Percentiles rank a stretch among this genome's conserved stretches.
Conservation (phyloP, 2,888 invertebrate genomes). For the Lithodes maja region DNA sequence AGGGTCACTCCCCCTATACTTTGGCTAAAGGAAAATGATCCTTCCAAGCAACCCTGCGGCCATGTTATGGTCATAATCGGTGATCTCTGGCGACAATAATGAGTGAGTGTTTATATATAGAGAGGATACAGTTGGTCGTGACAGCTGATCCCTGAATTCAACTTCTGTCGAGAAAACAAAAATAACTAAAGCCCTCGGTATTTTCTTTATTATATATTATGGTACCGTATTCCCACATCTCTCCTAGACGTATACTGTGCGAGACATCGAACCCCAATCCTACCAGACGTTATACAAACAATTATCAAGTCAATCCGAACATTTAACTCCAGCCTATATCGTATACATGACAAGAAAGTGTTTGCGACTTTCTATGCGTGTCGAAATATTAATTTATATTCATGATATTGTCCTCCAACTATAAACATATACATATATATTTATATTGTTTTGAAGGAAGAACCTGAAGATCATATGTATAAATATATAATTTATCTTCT, state of each 20-base stretch:
- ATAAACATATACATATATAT: background rate
- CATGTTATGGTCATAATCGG: slow-evolving; percentile 38
- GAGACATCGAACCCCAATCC: slow-evolving; percentile 51
- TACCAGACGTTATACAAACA: slow-evolving; percentile 64
- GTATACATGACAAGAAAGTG: slow-evolving; percentile 20
- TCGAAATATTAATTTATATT: slow-evolving; percentile 25
- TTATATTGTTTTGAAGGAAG: slow-evolving; percentile 19
- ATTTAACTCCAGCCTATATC: slow-evolving; percentile 35
- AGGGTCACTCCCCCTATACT: slow-evolving; percentile 21
- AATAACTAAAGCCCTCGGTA: slow-evolving; percentile 30
- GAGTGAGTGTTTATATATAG: slow-evolving; percentile 21
- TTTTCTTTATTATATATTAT: slow-evolving; percentile 17
- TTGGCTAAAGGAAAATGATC: slow-evolving; percentile 1
- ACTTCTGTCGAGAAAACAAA: slow-evolving; percentile 37
- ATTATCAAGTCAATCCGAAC: slow-evolving; percentile 40
- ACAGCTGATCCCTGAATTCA: slow-evolving; percentile 57
- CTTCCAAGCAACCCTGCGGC: slow-evolving; percentile 29
- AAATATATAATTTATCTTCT: slow-evolving; percentile 27
- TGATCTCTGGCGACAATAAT: slow-evolving; percentile 43
- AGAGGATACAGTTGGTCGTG: slow-evolving; percentile 47
- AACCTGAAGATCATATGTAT: background rate
- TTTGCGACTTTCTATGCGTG: background rate
- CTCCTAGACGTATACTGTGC: slow-evolving; percentile 48
- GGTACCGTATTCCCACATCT: slow-evolving; percentile 27
- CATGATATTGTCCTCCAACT: slow-evolving; percentile 1